Evolutionary conservation across 1,140 invertebrate genomes (phyloP), one percentile per base, ranked within the genome.

Genomic region (Schlechtendalia chinensis): DNA sequence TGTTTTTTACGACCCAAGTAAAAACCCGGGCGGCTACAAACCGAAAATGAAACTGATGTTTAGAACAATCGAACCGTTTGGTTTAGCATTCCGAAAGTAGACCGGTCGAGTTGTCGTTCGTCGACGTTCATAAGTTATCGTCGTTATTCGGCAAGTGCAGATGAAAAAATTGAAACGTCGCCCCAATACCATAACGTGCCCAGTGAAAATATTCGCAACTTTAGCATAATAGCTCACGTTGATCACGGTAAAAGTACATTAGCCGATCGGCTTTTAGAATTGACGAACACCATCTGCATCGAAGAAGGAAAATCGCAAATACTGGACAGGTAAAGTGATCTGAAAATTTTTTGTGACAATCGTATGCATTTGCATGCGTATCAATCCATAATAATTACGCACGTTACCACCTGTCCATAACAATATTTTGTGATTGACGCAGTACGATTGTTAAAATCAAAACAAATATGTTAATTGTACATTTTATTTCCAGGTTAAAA

Each of bases 231-330:
- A 81, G 97, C 97, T 53, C 97, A 99, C 87, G 93, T 99, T 19
- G 97, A 99, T 86, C 97, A 99, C 89, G 97, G 97, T 0, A 99
- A 99, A 87, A 96, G 94, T 85, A 98, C 97, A 11, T 86, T 99
- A 81, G 95, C 97, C 1, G 97, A 99, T 87, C 87, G 97, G 81
- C 86, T 99, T 8, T 85, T 98, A 19, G 96, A 98, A 90, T 86
- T 94, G 65, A 97, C 96, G 63, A 95, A 95, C 32, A 93, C 92
- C 0, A 92, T 97, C 79, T 89, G 91, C 83, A 87, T 86, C 45
- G 90, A 92, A 56, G 88, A 87, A 17, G 89, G 90, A 85, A 87
- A 90, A 86, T 87, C 89, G 81, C 97, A 99, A 89, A 91, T 97
- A 58, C 85, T 98, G 32, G 96, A 98, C 86, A 94, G 93, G 84